Evolutionary conservation across 2,113 vertebrate species (phyloP), one percentile per base, ranked within the genome.

Genomic region (Tylochromis polylepis): DNA sequence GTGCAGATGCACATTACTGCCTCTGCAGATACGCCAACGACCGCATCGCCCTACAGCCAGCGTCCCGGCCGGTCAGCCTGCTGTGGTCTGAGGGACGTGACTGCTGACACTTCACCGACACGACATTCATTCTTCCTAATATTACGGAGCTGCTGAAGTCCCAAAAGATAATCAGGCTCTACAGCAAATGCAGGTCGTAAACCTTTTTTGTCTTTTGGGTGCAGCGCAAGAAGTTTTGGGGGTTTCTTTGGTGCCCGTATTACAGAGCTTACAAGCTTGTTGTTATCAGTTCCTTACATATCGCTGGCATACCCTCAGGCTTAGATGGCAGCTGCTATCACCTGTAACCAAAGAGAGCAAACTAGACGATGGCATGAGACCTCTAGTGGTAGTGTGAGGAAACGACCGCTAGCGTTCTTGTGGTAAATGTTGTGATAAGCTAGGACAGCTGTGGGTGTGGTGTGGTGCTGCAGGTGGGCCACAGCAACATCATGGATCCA

Each of bases 1-100:
- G 88, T 86, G 83, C 53, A 65, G 60, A 83, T 88, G 92, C 75
- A 89, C 80, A 92, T 84, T 11, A 60, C 67, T 12, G 10, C 29
- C 58, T 83, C 62, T 22, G 79, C 83, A 86, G 85, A 79, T 7
- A 11, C 29, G 31, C 58, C 51, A 20, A 18, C 49, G 0, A 36
- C 11, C 16, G 16, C n/a, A 34, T 53, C 14, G 49, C 20, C 55
- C 79, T 15, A 2, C 36, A 15, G 85, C 4, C 55, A 0, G 0
- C 2, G 65, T 83, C 84, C 87, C 20, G 16, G 78, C 79, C 86
- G 31, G 79, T 87, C 82, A 24, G 14, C n/a, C 41, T 36, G 14
- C 67, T 58, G 58, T 46, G 79, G 79, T 58, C 46, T 11, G 43
- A 72, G n/a, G 89, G 67, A 36, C 72, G 79, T 62, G 6, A 31